These are phyloP conservation scores for Heliornis fulica DNA, from an alignment of 2,113 vertebrate species.

Conservation along the genomic window DNA sequence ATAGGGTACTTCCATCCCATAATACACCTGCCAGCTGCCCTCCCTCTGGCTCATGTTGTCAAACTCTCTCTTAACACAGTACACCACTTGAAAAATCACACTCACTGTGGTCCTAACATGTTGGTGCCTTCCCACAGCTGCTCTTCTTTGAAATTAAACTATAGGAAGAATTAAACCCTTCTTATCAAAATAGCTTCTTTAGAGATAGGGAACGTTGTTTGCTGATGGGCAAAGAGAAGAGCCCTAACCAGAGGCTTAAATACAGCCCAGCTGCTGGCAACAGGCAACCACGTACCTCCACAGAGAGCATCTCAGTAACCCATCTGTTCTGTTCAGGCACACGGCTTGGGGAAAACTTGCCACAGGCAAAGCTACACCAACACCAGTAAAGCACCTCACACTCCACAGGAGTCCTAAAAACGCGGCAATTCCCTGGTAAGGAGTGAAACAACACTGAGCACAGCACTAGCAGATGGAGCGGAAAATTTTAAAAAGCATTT, in stretches of 20 bases:
- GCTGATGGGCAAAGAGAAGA: background rate
- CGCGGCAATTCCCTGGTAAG: background rate
- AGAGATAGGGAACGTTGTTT: background rate
- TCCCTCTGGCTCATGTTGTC: background rate
- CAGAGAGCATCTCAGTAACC: background rate
- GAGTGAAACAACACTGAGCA: background rate
- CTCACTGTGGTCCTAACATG: rapidly evolving
- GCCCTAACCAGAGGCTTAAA: background rate
- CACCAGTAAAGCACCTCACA: background rate
- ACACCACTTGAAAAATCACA: background rate
- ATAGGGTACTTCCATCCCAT: background rate
- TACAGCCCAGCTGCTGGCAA: background rate
- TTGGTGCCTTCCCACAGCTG: background rate
- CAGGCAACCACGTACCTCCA: background rate
- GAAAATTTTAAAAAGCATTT: background rate
- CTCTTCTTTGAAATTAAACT: background rate
- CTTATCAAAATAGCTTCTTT: background rate
- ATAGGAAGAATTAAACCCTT: background rate
- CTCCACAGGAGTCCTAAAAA: background rate
- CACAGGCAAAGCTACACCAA: background rate
- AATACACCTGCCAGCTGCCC: background rate
- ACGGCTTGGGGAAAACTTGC: background rate
- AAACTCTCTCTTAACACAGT: background rate
- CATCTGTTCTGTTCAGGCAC: background rate
- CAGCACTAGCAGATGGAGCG: background rate